Conservation (phyloP, 2,888 invertebrate species). For the Athripsodes cinereus region DNA sequence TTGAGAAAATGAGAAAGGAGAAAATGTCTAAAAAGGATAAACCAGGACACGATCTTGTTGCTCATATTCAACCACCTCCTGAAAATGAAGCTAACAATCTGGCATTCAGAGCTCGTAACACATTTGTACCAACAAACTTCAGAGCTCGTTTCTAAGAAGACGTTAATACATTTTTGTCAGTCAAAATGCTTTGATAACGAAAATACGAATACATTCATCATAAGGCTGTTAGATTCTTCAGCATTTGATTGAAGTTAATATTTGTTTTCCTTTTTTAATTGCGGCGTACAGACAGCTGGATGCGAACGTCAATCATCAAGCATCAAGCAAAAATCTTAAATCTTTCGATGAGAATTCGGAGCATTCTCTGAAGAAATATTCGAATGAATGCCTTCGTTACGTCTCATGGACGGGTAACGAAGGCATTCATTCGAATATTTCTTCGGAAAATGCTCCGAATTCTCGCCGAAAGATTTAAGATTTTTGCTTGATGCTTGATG, state of each 20-base stretch:
- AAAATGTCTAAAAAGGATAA: conserved; percentile 21
- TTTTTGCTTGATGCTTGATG: no score
- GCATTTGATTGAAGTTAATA: background rate
- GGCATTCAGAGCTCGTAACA: conserved; percentile 24
- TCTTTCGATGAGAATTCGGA: no score
- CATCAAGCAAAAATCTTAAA: no score
- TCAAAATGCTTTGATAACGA: background rate
- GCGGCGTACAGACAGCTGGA: no score
- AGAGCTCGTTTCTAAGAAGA: conserved; percentile 18
- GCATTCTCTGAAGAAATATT: no score
- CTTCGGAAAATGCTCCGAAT: no score
- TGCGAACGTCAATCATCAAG: no score
- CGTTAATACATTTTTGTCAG: background rate
- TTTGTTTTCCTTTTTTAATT: background rate
- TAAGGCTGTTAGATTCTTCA: background rate
- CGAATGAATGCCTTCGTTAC: no score
- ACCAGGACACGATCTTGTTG: conserved; percentile 10
- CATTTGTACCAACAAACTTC: conserved; percentile 22
- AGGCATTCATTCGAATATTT: no score
- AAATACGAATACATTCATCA: background rate
- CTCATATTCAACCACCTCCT: background rate
- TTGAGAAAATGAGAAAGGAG: conserved; percentile 26
- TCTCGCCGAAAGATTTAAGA: no score
- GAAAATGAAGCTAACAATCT: conserved; percentile 11
- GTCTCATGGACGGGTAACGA: no score